Percentiles rank a stretch among this genome's conserved stretches.
Conservation (phyloP, 2,113 vertebrate species). For the Cettia cetti region DNA sequence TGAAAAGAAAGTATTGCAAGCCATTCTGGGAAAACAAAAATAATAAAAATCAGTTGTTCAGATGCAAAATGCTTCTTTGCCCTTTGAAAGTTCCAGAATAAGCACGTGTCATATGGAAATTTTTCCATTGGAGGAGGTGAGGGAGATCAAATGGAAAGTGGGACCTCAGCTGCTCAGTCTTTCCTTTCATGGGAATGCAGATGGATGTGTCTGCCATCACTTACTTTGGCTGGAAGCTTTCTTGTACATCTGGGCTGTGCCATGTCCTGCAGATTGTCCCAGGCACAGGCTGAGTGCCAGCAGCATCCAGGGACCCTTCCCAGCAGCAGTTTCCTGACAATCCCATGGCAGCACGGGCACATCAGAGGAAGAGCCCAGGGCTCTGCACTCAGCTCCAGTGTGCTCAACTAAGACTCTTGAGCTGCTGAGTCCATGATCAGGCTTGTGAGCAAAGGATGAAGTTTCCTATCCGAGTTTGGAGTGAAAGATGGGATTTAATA, state of each 20-base stretch:
- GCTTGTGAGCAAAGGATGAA: not conserved
- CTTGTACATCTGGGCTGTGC: not conserved
- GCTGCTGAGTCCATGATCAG: not conserved
- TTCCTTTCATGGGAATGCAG: not conserved
- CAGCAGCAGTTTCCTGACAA: not conserved
- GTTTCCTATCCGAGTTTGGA: not conserved
- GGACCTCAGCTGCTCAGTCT: not conserved
- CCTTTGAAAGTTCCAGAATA: not conserved
- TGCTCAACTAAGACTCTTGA: not conserved
- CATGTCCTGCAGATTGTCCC: not conserved
- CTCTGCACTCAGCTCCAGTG: not conserved
- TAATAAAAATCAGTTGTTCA: not conserved
- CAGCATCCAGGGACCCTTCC: not conserved
- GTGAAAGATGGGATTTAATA: not conserved
- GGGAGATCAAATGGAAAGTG: not conserved
- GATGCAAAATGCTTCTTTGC: not conserved
- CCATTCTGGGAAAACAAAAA: not conserved
- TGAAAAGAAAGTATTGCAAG: not conserved
- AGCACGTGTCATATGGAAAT: accelerated
- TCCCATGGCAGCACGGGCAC: accelerated
- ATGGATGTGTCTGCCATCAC: not conserved
- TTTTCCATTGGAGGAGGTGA: not conserved
- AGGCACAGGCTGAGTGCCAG: not conserved
- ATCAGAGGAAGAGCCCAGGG: not conserved
- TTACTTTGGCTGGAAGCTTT: not conserved